Conservation (phyloP, 2,888 invertebrate genomes). For the Diaphora mendica region DNA sequence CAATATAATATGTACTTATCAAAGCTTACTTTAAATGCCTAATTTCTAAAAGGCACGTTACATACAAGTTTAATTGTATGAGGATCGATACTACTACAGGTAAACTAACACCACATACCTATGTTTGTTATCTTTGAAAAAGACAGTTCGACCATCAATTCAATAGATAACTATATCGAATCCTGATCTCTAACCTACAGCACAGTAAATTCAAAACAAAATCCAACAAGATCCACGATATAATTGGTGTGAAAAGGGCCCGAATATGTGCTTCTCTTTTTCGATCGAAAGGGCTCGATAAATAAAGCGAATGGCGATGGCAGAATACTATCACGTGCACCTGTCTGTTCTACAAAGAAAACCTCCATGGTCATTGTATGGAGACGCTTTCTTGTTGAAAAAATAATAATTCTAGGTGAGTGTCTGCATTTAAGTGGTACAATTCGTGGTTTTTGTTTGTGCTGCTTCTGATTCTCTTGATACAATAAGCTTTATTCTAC, state of each 20-base stretch:
- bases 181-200: conserved; percentile 33
- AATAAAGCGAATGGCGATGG: conserved; percentile 74
- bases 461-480: neutral
- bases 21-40: neutral
- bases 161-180: conserved; percentile 25
- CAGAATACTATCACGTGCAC: conserved; percentile 77
- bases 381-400: conserved; percentile 50
- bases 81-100: neutral
- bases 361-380: conserved; percentile 41
- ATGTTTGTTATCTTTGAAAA: neutral
- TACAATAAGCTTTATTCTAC: no score
- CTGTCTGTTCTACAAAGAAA: conserved; percentile 75
- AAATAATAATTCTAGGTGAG: conserved; percentile 6
- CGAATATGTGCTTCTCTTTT: conserved; percentile 65
- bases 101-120: neutral
- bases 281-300: conserved; percentile 67
- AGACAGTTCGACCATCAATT: conserved; percentile 12
- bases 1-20: neutral
- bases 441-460: neutral
- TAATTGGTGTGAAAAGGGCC: conserved; percentile 63
- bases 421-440: neutral
- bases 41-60: neutral
- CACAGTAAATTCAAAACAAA: conserved; percentile 45
- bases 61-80: neutral
- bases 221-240: conserved; percentile 45